Conservation (phyloP, 2,888 invertebrate genomes). For the Epinotia bilunana region DNA sequence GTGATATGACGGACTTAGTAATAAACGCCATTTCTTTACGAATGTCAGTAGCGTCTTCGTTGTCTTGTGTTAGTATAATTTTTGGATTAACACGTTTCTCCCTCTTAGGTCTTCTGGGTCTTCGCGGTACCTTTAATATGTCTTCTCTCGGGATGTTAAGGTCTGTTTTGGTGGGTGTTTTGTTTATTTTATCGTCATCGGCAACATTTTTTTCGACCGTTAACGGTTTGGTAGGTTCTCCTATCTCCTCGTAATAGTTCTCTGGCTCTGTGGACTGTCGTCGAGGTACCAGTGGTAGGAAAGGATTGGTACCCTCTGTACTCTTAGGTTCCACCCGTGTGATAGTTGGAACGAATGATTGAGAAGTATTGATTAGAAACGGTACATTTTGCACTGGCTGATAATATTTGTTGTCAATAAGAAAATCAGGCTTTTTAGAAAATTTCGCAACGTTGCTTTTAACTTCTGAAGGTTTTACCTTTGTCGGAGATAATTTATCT, state of each 20-base stretch:
- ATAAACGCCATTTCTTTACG: constrained; percentile 64
- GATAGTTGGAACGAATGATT: constrained; percentile 53
- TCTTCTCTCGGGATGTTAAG: constrained; percentile 71
- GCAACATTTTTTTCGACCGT: constrained; percentile 67
- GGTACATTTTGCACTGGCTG: constrained; percentile 74
- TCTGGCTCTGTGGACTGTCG: constrained; percentile 66
- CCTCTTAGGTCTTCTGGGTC: constrained; percentile 70
- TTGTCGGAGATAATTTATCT: constrained; percentile 57
- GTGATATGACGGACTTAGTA: constrained; percentile 71
- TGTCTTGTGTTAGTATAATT: constrained; percentile 34
- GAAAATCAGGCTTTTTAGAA: constrained; percentile 68
- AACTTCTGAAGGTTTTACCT: constrained; percentile 51
- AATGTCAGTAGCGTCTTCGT: constrained; percentile 43
- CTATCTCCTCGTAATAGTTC: constrained; percentile 79
- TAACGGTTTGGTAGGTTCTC: constrained; percentile 56
- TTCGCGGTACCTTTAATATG: constrained; percentile 73
- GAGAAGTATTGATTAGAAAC: constrained; percentile 68
- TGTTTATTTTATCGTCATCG: constrained; percentile 75
- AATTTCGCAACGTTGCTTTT: constrained; percentile 63
- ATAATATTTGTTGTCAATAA: constrained; percentile 75
- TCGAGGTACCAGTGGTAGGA: constrained; percentile 52
- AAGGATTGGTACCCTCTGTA: constrained; percentile 56
- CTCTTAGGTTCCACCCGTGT: constrained; percentile 46
- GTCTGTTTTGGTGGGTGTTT: constrained; percentile 55
- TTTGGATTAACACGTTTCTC: constrained; percentile 52